Conservation (phyloP, 2,797 vertebrate species). For the Limosa lapponica region DNA sequence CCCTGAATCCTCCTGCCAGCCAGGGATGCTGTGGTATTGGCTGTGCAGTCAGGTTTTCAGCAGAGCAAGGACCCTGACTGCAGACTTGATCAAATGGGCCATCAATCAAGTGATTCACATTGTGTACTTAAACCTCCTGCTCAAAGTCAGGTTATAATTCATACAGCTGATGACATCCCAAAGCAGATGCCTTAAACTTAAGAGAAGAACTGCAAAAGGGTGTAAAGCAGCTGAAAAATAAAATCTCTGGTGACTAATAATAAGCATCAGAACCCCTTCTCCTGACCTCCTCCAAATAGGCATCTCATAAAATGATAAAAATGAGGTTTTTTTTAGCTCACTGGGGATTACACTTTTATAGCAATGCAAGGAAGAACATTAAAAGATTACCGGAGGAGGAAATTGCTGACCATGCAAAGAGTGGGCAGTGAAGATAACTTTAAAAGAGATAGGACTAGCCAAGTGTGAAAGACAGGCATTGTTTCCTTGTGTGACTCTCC, state of each 20-base stretch:
- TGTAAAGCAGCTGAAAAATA: constrained; percentile 3
- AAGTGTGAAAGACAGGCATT: constrained; percentile 17
- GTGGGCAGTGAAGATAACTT: background rate
- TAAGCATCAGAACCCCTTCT: background rate
- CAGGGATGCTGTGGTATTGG: background rate
- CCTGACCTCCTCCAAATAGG: background rate
- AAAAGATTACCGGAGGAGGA: background rate
- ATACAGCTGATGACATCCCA: background rate
- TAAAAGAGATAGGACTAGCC: background rate
- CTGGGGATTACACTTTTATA: background rate
- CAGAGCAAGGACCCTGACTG: constrained; percentile 9
- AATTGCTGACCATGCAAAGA: constrained; percentile 7
- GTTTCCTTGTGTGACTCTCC: background rate
- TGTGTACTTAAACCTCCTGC: constrained; percentile 38
- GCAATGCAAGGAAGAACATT: background rate
- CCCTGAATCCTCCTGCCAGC: background rate
- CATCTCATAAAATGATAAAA: background rate
- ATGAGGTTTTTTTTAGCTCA: accelerated
- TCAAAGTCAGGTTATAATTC: constrained; percentile 37
- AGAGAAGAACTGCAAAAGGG: background rate
- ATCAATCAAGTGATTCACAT: constrained; percentile 49
- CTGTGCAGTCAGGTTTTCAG: background rate
- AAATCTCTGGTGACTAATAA: background rate
- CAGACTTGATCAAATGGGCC: constrained; percentile 31
- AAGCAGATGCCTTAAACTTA: background rate